Evolutionary conservation across 2,888 invertebrate species (phyloP), one percentile per base, ranked within the genome.

Genomic region (Pycnomerus fuliginosus): DNA sequence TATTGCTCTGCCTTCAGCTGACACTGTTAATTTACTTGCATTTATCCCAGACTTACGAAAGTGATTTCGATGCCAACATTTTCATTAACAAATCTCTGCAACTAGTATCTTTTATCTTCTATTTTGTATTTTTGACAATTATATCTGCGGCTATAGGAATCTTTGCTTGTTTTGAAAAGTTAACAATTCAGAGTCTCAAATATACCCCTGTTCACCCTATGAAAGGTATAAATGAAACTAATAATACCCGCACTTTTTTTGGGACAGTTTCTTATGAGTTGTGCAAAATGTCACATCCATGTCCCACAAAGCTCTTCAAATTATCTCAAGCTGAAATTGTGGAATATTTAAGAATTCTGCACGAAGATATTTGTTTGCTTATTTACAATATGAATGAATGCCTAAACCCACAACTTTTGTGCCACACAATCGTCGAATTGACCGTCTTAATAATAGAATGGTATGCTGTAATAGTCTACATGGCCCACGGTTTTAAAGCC

Each of bases 391-490:
- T 68, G 16, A 71, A 72, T 39, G 53, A 57, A 7, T 62, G 66
- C 33, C 44, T 69, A 48, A 69, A 71, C 60, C 70, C 70, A 2
- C 68, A 69, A 45, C 58, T 72, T 37, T 36, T 72, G 7, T 45
- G 61, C 7, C 67, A 69, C 40, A 65, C 67, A 0, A 52, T 67
- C 2, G 55, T 68, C 8, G 72, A 72, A 49, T 53, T 72, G 32
- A 58, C 62, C 1, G 64, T 68, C 3, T 42, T 72, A 16, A 67
- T 72, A 28, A 56, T 72, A 1, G 62, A 68, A 40, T 69, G 69
- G 65, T 72, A 71, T 43, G 69, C 70, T 2, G 70, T 71, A 3
- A 64, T 72, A 15, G 66, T 70, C 13, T 68, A 69, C 42, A 48
- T 69, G 25, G 67, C 67, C 2, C 70, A 66, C 36, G 54, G 53